These are phyloP conservation scores for Drosophila neocordata DNA, from an alignment of 1,140 invertebrate species.

Conservation along the genomic window DNA sequence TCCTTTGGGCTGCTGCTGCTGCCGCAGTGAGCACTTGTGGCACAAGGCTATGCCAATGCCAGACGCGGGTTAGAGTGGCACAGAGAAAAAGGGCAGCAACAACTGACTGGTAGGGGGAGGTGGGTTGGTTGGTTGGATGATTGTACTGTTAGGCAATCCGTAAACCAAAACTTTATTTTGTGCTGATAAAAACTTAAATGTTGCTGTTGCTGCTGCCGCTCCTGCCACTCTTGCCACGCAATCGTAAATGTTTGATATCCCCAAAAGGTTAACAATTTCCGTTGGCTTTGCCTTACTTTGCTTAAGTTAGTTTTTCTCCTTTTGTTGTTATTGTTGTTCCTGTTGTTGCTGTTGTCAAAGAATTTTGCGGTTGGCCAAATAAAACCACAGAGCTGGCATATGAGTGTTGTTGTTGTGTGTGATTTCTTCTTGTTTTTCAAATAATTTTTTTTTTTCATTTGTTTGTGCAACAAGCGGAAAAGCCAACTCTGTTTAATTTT, in stretches of 20 bases:
- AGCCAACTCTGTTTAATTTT: slow-evolving; percentile 59
- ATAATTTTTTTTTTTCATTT: slow-evolving; percentile 17
- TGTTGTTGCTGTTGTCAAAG: slow-evolving; percentile 45
- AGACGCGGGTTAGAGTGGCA: background rate
- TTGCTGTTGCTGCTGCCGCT: slow-evolving; percentile 37
- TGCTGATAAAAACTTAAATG: slow-evolving; percentile 78
- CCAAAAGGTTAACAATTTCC: slow-evolving; percentile 76
- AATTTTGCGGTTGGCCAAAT: slow-evolving; percentile 63
- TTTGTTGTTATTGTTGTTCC: slow-evolving; percentile 34
- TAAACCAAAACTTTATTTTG: slow-evolving; percentile 72
- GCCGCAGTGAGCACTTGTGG: slow-evolving; percentile 38
- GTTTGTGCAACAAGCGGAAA: slow-evolving; percentile 38
- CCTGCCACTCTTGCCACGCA: slow-evolving; percentile 36
- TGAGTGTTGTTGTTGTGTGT: slow-evolving; percentile 12
- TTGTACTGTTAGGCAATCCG: slow-evolving; percentile 44
- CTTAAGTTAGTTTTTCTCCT: slow-evolving; percentile 44
- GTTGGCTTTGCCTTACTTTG: slow-evolving; percentile 40
- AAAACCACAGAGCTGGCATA: slow-evolving; percentile 49
- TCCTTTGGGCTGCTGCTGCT: slow-evolving; percentile 7
- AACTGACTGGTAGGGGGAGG: background rate
- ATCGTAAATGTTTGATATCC: slow-evolving; percentile 78
- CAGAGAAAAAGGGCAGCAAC: too few species aligned
- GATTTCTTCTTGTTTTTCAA: slow-evolving; percentile 12
- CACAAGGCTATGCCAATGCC: slow-evolving; percentile 2
- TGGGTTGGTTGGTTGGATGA: background rate